Evolutionary conservation across 2,888 invertebrate species (phyloP), one percentile per base, ranked within the genome.

Genomic region (Drosophila pullipes): DNA sequence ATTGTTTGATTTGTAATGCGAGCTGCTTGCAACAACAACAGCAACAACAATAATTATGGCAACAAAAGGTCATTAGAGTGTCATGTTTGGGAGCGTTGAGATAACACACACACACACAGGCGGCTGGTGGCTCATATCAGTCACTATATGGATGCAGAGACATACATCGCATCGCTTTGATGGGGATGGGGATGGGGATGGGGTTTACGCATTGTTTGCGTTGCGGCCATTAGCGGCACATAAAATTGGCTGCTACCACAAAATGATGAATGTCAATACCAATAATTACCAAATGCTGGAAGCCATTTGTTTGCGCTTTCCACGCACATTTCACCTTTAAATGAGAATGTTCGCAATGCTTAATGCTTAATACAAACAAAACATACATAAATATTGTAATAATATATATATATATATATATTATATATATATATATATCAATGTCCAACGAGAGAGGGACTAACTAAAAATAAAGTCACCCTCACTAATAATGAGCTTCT

Each of bases 241-340:
- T 58, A 57, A 76, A 37, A 18, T 37, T 37, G 7, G 18, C 37
- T 57, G 52, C 39, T 37, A 65, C 37, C 58, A 41, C 58, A 58
- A 54, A 64, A 55, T 66, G 66, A 75, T 68, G 78, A 70, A 59
- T 82, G 85, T 78, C 85, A 81, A 83, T 67, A 85, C 63, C 82
- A 83, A 83, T 65, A 85, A 71, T 69, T 59, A 37, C 62, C 50
- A 44, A 69, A 57, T 58, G 55, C 65, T 73, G 47, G 30, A 3
- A 55, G 22, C 31, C 49, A 54, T 62, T 69, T 64, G 50, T 63
- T 72, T 49, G 39, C 49, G 53, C 59, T 59, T 77, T 50, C 35
- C 61, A 62, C 28, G 28, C 53, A 33, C 49, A 47, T 52, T 50
- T 25, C 4, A 44, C 22, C 41, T 11, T 44, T 44, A 44, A 44